Percentiles rank a stretch among this genome's conserved stretches.
Evolutionary conservation across 1,140 invertebrate species (phyloP).

Genomic region (Pogonognathellus flavescens): DNA sequence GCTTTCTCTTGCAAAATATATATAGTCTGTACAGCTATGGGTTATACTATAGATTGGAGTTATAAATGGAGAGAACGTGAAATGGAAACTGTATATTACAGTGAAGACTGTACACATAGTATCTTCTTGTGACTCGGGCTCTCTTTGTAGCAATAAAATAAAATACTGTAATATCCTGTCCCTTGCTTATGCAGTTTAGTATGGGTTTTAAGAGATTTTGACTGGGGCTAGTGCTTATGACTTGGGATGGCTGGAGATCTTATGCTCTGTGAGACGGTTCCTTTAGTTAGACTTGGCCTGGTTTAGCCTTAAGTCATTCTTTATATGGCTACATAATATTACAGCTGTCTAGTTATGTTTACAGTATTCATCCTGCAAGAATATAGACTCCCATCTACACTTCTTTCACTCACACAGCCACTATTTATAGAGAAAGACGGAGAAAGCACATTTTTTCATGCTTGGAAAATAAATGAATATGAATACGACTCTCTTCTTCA

Average conservation of each 20-base stretch:
- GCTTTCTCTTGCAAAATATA: conserved; percentile 14
- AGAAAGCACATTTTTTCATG: conserved; percentile 40
- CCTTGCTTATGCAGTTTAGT: conserved; percentile 46
- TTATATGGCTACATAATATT: conserved; percentile 39
- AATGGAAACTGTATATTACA: neutral
- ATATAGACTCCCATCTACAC: neutral
- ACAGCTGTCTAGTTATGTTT: conserved; percentile 45
- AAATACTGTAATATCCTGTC: conserved; percentile 46
- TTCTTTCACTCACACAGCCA: neutral
- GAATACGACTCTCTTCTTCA: conserved; percentile 4
- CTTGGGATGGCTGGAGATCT: neutral
- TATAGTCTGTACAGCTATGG: neutral
- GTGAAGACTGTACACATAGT: neutral
- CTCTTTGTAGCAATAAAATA: conserved; percentile 48
- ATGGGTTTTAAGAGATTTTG: conserved; percentile 43
- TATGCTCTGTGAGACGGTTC: neutral
- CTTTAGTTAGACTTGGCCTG: conserved; percentile 31
- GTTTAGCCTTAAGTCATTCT: conserved; percentile 43
- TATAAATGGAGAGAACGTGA: neutral
- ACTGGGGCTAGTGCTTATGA: conserved; percentile 29
- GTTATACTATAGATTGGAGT: neutral
- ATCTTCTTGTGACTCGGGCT: neutral
- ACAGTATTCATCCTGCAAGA: conserved; percentile 2
- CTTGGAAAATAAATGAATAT: conserved; percentile 28
- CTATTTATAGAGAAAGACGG: conserved; percentile 12